These are phyloP conservation scores for Benthosema pterotum DNA, from an alignment of 2,797 vertebrate species.

Conservation along the genomic window DNA sequence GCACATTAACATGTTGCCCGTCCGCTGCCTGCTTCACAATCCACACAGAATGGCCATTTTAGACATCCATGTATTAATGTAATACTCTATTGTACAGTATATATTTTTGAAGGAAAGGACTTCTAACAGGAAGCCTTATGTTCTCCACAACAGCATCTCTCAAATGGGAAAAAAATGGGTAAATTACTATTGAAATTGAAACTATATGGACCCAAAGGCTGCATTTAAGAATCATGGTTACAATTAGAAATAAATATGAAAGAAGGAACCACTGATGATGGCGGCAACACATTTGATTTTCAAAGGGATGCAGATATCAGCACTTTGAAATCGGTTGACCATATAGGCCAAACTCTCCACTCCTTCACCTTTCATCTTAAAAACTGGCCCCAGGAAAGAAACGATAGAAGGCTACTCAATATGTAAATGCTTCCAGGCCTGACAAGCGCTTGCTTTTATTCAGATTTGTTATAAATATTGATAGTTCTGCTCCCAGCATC, in stretches of 20 bases:
- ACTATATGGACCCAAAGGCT: conserved; percentile 46
- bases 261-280: conserved; percentile 55
- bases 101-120: conserved; percentile 3
- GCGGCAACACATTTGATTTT: conserved; percentile 73
- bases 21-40: too few species aligned
- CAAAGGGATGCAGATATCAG: conserved; percentile 82
- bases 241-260: conserved; percentile 73
- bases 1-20: too few species aligned
- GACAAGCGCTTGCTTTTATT: conserved; percentile 72
- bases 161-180: conserved; percentile 48
- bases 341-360: conserved; percentile 56
- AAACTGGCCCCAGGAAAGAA: conserved; percentile 69
- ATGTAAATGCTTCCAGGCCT: conserved; percentile 69
- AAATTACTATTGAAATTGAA: conserved; percentile 46
- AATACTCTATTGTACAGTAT: neutral
- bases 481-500: conserved; percentile 51
- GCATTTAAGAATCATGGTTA: conserved; percentile 44
- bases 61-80: neutral
- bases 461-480: conserved; percentile 72
- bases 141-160: conserved; percentile 24
- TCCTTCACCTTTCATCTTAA: conserved; percentile 79
- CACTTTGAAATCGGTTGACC: conserved; percentile 77
- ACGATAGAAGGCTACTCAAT: conserved; percentile 72
- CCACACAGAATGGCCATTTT: too few species aligned
- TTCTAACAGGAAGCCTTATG: conserved; percentile 2